Base-by-base conservation (phyloP, 2,113 vertebrate genomes). In the Acanthochromis polyacanthus region DNA sequence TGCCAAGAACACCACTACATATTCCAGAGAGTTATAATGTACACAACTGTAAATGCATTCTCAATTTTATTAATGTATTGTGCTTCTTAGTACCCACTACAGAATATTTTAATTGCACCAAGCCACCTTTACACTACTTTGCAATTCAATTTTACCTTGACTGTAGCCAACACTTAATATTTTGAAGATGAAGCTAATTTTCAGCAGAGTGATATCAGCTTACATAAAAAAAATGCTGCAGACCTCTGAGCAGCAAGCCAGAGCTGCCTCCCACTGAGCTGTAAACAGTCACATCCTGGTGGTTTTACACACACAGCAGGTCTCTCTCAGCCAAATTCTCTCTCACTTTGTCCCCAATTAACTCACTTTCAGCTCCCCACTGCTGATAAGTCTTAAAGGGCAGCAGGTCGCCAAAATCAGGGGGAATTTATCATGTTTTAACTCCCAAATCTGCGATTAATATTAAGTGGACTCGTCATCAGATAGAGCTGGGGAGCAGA, bases 281-380 rank as follows among this genome's bases (percentile, higher is more conserved):
- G 69, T 71, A 78, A 85, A 91, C 78, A 66, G 52, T 69, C 57
- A 22, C 72, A 68, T 87, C 74, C 72, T 67, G 78, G 58, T 73
- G 73, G 55, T 82, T 71, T 60, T 77, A 25, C 80, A 67, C 60
- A 74, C 80, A 70, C 79, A 88, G 87, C 82, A 71, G 87, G 70
- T 48, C 70, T 83, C 64, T 66, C 22, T 71, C 46, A 67, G 59
- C 40, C 64, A 61, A 63, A 71, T 56, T 68, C 71, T 61, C 28
- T 60, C 69, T 70, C 66, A 75, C 64, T 75, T 80, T 71, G 65
- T 84, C 73, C 81, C 64, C 67, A 72, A 81, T 89, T 81, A 81
- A 76, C 76, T 52, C 16, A 9, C 57, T 83, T 84, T 82, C 73
- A 80, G 68, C 58, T 78, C 71, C 73, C 72, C 36, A 25, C 19